Evolutionary conservation across 2,797 vertebrate species (phyloP).

Genomic region (Chaenodraco wilsoni): DNA sequence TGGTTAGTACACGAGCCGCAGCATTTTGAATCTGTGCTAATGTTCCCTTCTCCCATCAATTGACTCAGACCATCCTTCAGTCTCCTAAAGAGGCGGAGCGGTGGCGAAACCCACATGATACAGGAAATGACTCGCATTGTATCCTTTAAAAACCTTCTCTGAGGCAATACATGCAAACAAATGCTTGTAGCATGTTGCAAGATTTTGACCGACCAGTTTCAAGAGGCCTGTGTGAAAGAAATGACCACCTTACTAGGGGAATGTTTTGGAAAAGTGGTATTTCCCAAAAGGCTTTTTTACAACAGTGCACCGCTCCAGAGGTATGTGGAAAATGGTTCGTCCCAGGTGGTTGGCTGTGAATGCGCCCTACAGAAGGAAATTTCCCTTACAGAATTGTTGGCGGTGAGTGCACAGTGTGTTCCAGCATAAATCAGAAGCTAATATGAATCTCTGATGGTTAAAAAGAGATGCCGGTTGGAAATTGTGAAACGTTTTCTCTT

Average conservation of each 20-base stretch:
- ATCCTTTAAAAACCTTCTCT: too few relatives aligned
- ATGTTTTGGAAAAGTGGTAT: constrained; percentile 64
- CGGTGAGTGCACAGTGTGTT: constrained; percentile 53
- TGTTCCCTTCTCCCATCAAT: too few relatives aligned
- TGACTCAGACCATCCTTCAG: too few relatives aligned
- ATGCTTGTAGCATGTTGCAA: constrained; percentile 12
- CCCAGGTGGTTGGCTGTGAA: constrained; percentile 70
- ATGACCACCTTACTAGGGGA: constrained; percentile 19
- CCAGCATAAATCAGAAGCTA: constrained; percentile 64
- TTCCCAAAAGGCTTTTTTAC: constrained; percentile 56
- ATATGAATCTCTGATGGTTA: constrained; percentile 48
- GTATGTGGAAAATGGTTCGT: constrained; percentile 71
- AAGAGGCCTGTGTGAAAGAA: constrained; percentile 36
- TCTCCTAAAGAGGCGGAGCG: too few relatives aligned
- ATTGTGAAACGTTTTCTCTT: constrained; percentile 41
- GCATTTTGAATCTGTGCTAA: too few relatives aligned
- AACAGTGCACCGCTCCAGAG: constrained; percentile 44
- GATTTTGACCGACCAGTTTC: constrained; percentile 6
- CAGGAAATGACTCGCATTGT: too few relatives aligned
- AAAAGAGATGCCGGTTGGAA: constrained; percentile 42
- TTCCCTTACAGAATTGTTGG: constrained; percentile 44
- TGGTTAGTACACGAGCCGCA: too few relatives aligned
- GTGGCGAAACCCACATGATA: too few relatives aligned
- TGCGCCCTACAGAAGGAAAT: constrained; percentile 61
- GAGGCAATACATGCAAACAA: constrained; percentile 5